A percentile compares a stretch with the other conserved stretches of the same genome.
phyloP scores from a whole-genome alignment of 2,113 vertebrate genomes.

The Varanus komodoensis region DNA sequence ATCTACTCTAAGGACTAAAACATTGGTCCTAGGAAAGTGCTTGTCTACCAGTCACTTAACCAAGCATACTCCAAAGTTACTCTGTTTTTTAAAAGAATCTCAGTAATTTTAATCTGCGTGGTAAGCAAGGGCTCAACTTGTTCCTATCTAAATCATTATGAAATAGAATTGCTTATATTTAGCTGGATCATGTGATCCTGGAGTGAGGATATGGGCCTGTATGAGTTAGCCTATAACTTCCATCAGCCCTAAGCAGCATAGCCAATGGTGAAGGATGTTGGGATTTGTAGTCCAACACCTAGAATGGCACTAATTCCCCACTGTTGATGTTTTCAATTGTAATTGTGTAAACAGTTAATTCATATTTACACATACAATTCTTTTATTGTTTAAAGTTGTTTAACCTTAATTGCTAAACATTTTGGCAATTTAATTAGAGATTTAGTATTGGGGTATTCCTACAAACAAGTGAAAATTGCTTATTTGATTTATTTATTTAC shows the following conservation, averaged over 20 bases:
- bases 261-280: too few relatives aligned
- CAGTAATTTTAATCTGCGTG: neutral
- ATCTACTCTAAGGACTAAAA: neutral
- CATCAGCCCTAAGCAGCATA: too few relatives aligned
- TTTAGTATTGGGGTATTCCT: neutral
- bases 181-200: neutral
- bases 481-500: too few relatives aligned
- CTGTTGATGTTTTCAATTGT: neutral
- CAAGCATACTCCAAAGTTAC: neutral
- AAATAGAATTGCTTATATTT: neutral
- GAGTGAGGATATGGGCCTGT: too few relatives aligned
- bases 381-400: too few relatives aligned
- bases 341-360: neutral
- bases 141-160: neutral
- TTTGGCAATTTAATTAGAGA: neutral
- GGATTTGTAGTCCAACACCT: too few relatives aligned
- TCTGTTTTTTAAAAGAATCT: neutral
- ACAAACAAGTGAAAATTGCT: neutral
- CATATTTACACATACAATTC: neutral
- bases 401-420: too few relatives aligned
- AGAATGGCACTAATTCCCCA: too few relatives aligned
- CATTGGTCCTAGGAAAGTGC: neutral
- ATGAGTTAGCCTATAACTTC: too few relatives aligned
- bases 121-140: neutral
- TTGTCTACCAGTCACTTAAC: neutral